phyloP scores from a whole-genome alignment of 2,888 invertebrate species.

The Tuta absoluta region DNA sequence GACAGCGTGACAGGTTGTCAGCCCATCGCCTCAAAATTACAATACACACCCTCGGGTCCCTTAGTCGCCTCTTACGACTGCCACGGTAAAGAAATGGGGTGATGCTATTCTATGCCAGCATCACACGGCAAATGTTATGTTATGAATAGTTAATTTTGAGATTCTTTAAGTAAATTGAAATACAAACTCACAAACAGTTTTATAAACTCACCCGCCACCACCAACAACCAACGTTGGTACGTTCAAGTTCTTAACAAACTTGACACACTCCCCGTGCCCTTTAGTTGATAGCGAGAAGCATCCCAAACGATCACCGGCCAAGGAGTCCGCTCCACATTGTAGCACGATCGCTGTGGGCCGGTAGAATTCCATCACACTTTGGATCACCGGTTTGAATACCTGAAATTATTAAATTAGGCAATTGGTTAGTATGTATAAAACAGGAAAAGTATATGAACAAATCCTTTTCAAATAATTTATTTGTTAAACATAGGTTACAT shows the following conservation, averaged over 20 bases:
- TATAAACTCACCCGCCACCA: constrained; percentile 82
- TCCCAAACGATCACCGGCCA: constrained; percentile 96
- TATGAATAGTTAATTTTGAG: too few relatives aligned
- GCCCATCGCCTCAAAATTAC: too few relatives aligned
- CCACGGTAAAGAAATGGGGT: too few relatives aligned
- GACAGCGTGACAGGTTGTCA: too few relatives aligned
- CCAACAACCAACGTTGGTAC: constrained; percentile 95
- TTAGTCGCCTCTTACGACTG: too few relatives aligned
- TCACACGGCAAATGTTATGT: too few relatives aligned
- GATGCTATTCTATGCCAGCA: too few relatives aligned
- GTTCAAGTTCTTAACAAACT: constrained; percentile 95
- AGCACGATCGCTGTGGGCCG: constrained; percentile 98
- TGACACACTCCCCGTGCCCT: constrained; percentile 98
- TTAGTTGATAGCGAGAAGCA: constrained; percentile 97
- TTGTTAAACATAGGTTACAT: neutral
- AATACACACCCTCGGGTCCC: too few relatives aligned
- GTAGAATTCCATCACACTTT: constrained; percentile 97
- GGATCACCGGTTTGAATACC: constrained; percentile 97
- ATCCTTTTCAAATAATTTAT: too few relatives aligned
- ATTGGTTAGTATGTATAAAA: too few relatives aligned
- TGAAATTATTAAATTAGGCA: constrained; percentile 47
- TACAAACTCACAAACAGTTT: neutral
- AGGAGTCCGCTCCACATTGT: constrained; percentile 98
- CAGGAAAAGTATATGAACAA: too few relatives aligned
- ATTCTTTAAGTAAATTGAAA: too few relatives aligned